Evolutionary conservation across 2,113 vertebrate species (phyloP).

Genomic region (Sinosuthora webbiana): DNA sequence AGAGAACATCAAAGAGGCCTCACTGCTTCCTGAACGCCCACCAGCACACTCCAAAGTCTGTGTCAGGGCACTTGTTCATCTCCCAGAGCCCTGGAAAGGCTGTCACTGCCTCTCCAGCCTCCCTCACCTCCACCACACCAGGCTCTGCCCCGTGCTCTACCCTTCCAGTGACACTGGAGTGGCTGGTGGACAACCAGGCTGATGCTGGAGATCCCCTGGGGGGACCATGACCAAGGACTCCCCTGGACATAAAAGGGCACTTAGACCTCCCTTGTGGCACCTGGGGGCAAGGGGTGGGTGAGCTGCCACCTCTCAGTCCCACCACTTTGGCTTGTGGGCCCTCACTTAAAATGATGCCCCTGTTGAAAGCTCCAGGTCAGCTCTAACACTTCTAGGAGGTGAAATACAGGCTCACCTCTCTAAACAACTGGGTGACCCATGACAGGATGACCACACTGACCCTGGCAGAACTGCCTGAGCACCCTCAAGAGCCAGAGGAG

Average conservation of each 20-base stretch:
- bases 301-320: background rate
- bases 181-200: background rate
- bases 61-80: background rate
- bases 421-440: background rate
- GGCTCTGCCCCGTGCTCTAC: background rate
- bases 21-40: background rate
- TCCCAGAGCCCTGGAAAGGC: background rate
- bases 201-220: background rate
- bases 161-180: background rate
- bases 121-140: background rate
- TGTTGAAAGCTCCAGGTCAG: background rate
- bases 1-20: background rate
- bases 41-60: background rate
- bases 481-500: background rate
- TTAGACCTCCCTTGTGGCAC: background rate
- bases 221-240: background rate
- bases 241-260: background rate
- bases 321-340: background rate
- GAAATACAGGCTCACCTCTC: background rate
- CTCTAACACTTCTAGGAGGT: background rate
- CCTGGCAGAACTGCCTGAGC: background rate
- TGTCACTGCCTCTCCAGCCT: background rate
- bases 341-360: background rate
- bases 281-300: background rate
- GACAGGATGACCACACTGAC: background rate